Evolutionary conservation across 1,140 invertebrate species (phyloP).

Genomic region (Drosophila tani): DNA sequence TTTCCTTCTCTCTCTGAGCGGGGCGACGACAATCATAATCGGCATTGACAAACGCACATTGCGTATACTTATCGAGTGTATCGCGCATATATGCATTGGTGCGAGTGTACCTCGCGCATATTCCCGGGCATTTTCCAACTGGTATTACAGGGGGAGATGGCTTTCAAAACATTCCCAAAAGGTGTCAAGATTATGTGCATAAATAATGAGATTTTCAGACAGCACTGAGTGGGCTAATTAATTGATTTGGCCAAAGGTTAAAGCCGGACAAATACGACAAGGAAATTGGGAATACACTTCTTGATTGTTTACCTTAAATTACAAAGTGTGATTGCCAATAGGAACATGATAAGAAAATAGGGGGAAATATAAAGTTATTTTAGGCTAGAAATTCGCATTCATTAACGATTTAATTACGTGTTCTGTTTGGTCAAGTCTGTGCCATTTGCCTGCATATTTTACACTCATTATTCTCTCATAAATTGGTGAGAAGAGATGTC

Average conservation of each 20-base stretch:
- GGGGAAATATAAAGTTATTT: neutral
- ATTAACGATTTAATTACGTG: neutral
- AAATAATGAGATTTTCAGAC: slow-evolving; percentile 57
- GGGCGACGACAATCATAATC: slow-evolving; percentile 78
- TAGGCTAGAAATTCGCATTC: neutral
- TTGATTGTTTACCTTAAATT: slow-evolving; percentile 2
- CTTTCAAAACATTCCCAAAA: slow-evolving; percentile 54
- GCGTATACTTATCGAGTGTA: slow-evolving; percentile 54
- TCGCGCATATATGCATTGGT: slow-evolving; percentile 18
- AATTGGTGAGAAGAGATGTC: neutral
- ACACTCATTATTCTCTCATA: neutral
- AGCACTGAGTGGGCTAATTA: slow-evolving; percentile 51
- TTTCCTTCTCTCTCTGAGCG: slow-evolving; percentile 8
- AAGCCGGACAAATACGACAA: slow-evolving; percentile 11
- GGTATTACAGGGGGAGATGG: slow-evolving; percentile 35
- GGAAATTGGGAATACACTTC: slow-evolving; percentile 4
- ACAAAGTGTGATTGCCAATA: neutral
- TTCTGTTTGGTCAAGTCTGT: slow-evolving; percentile 16
- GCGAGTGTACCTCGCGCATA: slow-evolving; percentile 1
- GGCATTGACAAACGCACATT: slow-evolving; percentile 72
- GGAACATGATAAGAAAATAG: neutral
- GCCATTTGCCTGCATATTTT: no score
- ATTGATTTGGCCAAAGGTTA: slow-evolving; percentile 55
- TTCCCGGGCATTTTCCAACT: slow-evolving; percentile 32
- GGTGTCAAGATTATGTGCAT: slow-evolving; percentile 57